phyloP scores from a whole-genome alignment of 2,113 vertebrate genomes.

The Isichthys henryi region DNA sequence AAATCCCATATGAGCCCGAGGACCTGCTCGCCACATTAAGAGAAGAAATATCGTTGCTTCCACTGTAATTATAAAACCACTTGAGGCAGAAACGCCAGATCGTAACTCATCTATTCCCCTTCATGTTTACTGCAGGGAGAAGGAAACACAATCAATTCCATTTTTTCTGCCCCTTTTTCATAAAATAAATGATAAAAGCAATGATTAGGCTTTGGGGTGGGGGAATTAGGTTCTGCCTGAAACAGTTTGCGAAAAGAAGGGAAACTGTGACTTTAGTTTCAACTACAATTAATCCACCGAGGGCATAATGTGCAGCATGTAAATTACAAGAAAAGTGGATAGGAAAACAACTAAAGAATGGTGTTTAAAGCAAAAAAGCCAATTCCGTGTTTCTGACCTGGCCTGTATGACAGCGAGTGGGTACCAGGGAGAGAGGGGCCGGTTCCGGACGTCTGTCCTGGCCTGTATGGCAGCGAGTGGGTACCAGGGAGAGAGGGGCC shows the following conservation, averaged over 20 bases:
- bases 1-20: constrained; percentile 50
- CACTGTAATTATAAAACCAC: constrained; percentile 61
- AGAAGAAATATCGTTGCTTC: constrained; percentile 48
- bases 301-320: neutral
- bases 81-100: constrained; percentile 42
- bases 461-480: neutral
- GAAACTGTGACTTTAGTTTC: neutral
- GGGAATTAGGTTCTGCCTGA: neutral
- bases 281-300: neutral
- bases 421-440: neutral
- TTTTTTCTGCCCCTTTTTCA: constrained; percentile 22
- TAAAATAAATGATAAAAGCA: constrained; percentile 12
- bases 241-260: neutral
- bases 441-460: neutral
- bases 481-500: neutral
- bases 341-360: neutral
- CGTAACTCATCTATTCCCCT: constrained; percentile 48
- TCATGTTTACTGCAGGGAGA: constrained; percentile 34
- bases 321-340: neutral
- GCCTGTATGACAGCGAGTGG: neutral
- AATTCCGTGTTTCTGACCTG: neutral
- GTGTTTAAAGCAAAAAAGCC: neutral
- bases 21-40: constrained; percentile 53
- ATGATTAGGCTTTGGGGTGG: neutral
- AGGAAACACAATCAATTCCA: constrained; percentile 36